Evolutionary conservation across 2,888 invertebrate species (phyloP).

Genomic region (Diarsia rubi): DNA sequence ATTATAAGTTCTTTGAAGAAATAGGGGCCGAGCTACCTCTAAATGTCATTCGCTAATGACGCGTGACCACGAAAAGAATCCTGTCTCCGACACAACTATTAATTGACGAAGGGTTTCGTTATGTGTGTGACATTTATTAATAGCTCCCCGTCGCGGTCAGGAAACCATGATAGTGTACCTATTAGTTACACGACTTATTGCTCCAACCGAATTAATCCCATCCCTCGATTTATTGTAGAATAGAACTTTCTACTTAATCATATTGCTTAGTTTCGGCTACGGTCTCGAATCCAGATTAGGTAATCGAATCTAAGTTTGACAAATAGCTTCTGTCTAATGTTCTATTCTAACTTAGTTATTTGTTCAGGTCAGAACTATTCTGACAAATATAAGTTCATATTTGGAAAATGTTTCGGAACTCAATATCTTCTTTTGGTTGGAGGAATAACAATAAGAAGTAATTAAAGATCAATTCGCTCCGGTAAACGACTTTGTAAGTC

Average conservation of each 20-base stretch:
- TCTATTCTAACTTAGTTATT: conserved; percentile 40
- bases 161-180: conserved; percentile 45
- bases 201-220: conserved; percentile 51
- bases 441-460: conserved; percentile 54
- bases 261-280: conserved; percentile 59
- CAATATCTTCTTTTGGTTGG: conserved; percentile 40
- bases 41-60: conserved; percentile 71
- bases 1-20: conserved; percentile 42
- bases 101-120: conserved; percentile 77
- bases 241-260: conserved; percentile 61
- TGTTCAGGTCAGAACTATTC: conserved; percentile 48
- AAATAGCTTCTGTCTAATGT: conserved; percentile 49
- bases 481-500: conserved; percentile 42
- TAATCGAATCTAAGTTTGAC: conserved; percentile 61
- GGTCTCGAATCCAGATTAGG: conserved; percentile 45
- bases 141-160: conserved; percentile 65
- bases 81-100: conserved; percentile 76
- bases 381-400: conserved; percentile 51
- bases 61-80: conserved; percentile 69
- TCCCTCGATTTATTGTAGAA: conserved; percentile 41
- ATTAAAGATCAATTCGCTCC: conserved; percentile 52
- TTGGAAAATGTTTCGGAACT: conserved; percentile 48
- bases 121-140: conserved; percentile 80
- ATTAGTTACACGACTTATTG: conserved; percentile 58
- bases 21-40: conserved; percentile 48